Base-by-base conservation (phyloP, 2,888 invertebrate genomes). In the Molanna angustata region DNA sequence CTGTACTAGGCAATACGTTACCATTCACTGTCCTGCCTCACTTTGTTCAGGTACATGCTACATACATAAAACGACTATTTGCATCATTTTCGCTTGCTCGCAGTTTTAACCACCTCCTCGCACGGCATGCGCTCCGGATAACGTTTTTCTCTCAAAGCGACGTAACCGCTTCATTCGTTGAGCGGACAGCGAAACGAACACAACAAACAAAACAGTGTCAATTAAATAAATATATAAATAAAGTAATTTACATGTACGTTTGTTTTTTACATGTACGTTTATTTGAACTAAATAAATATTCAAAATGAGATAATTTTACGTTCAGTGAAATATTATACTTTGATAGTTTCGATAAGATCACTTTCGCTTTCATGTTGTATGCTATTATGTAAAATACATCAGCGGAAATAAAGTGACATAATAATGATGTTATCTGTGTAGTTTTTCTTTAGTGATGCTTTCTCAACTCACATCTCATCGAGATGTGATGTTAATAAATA, bases 1-100 rank as follows among this genome's bases (percentile, higher is more conserved):
- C 31, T 35, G 58, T 49, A 47, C 49, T 51, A 51, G 42, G 54
- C 52, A 47, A 52, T 44, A 49, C 32, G 51, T 46, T 35, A 54
- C 56, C 56, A 54, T 54, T 56, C 56, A 46, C 59, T 49, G 52
- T 59, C 56, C 59, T 54, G 59, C 53, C 59, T 40, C 43, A 53
- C 53, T 54, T 52, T 53, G 45, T 31, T 47, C 55, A 53, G 55
- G 56, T 55, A 48, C 48, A 52, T 52, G 51, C 51, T 40, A 45
- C 37, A 39, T 37, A 27, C 14, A 33, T 20, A 39, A 39, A 9
- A 16, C n/a, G 18, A 13, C 14, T 54, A 44, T 50, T 54, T 35
- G 50, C 48, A 48, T 48, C 32, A 51, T 56, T 52, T 52, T 52
- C 40, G 52, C 47, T 49, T 41, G 19, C 51, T 47, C 55, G 48